Evolutionary conservation across 92 coral and sea anemone species (phyloP).

Genomic region (Plumapathes pennacea): DNA sequence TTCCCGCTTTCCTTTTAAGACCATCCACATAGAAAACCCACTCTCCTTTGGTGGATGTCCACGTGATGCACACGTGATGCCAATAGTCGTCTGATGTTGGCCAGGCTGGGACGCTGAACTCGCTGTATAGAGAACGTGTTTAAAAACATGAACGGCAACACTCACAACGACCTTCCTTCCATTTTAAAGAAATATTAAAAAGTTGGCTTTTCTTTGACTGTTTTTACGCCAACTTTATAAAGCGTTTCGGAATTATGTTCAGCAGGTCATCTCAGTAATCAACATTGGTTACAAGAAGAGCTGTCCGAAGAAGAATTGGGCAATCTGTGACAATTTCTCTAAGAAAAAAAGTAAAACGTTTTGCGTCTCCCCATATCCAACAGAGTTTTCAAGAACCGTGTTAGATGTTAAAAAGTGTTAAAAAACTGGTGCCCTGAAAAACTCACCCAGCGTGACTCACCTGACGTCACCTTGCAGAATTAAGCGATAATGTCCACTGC

Average conservation of each 20-base stretch:
- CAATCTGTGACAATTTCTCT: no score
- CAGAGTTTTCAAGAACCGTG: neutral
- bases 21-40: conserved; percentile 6
- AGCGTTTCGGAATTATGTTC: no score
- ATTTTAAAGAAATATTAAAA: neutral
- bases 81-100: neutral
- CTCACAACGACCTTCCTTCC: neutral
- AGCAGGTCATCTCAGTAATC: no score
- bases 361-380: neutral
- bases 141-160: neutral
- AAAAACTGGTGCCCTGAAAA: no score
- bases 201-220: no score
- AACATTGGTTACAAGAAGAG: no score
- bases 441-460: no score
- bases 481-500: neutral
- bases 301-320: no score
- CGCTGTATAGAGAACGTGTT: neutral
- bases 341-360: neutral
- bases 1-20: neutral
- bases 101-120: neutral
- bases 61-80: conserved; percentile 12
- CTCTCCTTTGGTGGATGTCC: neutral
- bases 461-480: neutral
- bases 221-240: no score
- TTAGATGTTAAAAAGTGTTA: no score